These are phyloP conservation scores for Progne subis DNA, from an alignment of 2,113 vertebrate species.

Conservation along the genomic window DNA sequence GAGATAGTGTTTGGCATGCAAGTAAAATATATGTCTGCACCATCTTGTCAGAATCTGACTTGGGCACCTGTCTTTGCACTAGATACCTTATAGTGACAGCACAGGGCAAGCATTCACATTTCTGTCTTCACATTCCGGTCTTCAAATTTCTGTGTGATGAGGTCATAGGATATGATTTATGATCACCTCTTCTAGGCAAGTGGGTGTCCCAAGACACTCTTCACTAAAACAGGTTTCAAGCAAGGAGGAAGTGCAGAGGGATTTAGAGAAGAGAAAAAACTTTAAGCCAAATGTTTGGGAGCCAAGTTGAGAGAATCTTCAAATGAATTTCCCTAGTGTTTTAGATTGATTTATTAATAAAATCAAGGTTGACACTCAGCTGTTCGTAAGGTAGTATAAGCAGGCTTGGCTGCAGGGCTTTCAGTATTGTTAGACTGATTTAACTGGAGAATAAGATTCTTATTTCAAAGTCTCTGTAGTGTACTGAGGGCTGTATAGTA, in stretches of 20 bases:
- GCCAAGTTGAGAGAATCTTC: background rate
- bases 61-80: background rate
- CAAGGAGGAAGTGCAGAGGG: background rate
- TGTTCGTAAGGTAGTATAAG: background rate
- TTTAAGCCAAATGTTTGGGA: background rate
- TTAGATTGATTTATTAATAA: background rate
- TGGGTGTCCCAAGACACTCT: background rate
- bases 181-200: background rate
- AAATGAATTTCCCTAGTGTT: background rate
- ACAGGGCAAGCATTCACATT: background rate
- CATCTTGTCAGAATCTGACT: background rate
- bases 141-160: background rate
- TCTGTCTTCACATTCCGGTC: background rate
- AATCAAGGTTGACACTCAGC: background rate
- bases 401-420: background rate
- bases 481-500: background rate
- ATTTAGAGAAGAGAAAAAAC: background rate
- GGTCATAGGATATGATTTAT: background rate
- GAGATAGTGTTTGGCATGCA: background rate
- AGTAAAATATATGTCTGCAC: background rate
- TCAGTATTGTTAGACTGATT: background rate
- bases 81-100: background rate
- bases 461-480: background rate
- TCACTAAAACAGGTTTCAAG: background rate
- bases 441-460: background rate